Evolutionary conservation across 2,888 invertebrate genomes (phyloP).

Genomic region (Corythucha ciliata): DNA sequence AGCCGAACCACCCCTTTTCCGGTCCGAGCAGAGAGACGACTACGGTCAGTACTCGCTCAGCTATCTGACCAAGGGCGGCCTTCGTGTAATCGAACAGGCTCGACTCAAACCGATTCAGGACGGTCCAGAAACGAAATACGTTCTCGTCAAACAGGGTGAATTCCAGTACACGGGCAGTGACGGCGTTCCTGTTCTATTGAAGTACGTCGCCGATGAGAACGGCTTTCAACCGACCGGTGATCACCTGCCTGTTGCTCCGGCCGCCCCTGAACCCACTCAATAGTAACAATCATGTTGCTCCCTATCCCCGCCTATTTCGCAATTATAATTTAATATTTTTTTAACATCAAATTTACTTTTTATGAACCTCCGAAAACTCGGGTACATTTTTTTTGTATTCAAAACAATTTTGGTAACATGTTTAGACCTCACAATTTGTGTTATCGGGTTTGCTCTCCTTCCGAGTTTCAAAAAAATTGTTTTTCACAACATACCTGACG

Average conservation of each 20-base stretch:
- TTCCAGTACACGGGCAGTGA: background rate
- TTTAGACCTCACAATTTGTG: no score
- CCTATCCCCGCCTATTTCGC: no score
- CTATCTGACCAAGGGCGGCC: background rate
- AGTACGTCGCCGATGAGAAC: constrained; percentile 2
- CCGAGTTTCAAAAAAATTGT: constrained; percentile 71
- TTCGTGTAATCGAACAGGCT: background rate
- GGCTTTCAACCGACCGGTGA: background rate
- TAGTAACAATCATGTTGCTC: no score
- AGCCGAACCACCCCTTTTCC: background rate
- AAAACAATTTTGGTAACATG: no score
- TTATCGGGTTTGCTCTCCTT: no score
- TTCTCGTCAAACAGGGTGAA: background rate
- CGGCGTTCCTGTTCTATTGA: background rate
- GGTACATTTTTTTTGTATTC: no score
- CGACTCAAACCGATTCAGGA: background rate
- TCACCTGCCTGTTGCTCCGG: no score
- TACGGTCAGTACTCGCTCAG: constrained; percentile 1
- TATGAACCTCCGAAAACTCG: no score
- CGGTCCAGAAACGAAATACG: background rate
- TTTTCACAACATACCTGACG: constrained; percentile 65
- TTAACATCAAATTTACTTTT: no score
- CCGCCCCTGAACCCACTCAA: no score
- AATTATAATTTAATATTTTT: no score
- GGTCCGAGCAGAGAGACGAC: background rate